Conservation (phyloP, 2,888 invertebrate species). For the Agrotis clavis region DNA sequence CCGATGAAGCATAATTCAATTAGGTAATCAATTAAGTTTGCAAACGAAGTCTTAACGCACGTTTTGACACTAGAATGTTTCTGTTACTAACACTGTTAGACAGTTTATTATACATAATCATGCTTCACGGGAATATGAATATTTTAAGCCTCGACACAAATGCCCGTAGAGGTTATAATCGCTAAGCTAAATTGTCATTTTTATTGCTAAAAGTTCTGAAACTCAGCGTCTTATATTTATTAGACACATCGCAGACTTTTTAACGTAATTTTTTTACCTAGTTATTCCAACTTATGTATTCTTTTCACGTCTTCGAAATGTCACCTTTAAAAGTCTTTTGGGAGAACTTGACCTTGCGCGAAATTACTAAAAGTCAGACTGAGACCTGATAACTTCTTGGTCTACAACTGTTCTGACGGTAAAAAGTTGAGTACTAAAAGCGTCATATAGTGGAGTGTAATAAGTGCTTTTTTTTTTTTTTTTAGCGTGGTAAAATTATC, state of each 20-base stretch:
- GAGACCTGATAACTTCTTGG: not conserved
- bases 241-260: slow-evolving; percentile 14
- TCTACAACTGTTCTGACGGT: not conserved
- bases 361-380: not conserved
- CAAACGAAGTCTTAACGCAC: slow-evolving; percentile 10
- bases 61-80: slow-evolving; percentile 34
- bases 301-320: slow-evolving; percentile 2
- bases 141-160: not conserved
- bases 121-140: slow-evolving; percentile 20
- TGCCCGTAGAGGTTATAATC: slow-evolving; percentile 10
- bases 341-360: slow-evolving; percentile 5
- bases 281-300: slow-evolving; percentile 4
- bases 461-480: too few relatives aligned
- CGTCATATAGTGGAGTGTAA: too few relatives aligned
- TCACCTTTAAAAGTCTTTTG: slow-evolving; percentile 28
- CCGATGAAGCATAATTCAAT: slow-evolving; percentile 27
- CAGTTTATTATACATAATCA: slow-evolving; percentile 18
- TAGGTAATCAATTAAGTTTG: slow-evolving; percentile 23
- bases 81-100: slow-evolving; percentile 22
- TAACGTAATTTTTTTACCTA: slow-evolving; percentile 14
- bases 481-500: too few relatives aligned
- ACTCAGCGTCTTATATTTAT: slow-evolving; percentile 24
- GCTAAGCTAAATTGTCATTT: slow-evolving; percentile 16
- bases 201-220: slow-evolving; percentile 33
- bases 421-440: too few relatives aligned